Evolutionary conservation across 2,113 vertebrate genomes (phyloP).

Genomic region (Rallus limicola): DNA sequence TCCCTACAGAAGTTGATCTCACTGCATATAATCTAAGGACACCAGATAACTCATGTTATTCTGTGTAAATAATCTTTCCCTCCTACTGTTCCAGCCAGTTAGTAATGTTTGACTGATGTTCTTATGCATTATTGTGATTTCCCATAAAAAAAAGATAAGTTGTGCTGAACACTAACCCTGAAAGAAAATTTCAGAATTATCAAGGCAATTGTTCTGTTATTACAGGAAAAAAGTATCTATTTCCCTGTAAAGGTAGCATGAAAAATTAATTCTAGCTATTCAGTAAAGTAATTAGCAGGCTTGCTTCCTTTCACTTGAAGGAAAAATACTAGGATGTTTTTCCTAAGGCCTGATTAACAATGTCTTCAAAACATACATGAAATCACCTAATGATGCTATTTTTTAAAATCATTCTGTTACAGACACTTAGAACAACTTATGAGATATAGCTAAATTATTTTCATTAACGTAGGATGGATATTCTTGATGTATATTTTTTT

Average conservation of each 20-base stretch:
- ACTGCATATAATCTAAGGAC: background rate
- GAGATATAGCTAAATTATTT: background rate
- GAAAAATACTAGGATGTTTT: background rate
- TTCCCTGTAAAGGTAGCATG: background rate
- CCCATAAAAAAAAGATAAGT: background rate
- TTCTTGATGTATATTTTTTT: background rate
- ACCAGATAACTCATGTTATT: background rate
- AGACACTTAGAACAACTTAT: background rate
- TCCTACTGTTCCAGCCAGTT: background rate
- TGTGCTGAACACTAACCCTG: background rate
- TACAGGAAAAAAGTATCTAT: background rate
- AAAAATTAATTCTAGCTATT: background rate
- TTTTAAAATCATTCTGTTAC: background rate
- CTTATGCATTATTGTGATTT: background rate
- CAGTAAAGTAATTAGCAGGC: background rate
- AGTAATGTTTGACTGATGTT: background rate
- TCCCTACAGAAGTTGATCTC: background rate
- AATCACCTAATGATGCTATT: background rate
- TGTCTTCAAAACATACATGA: background rate
- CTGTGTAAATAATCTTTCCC: background rate
- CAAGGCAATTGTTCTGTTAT: background rate
- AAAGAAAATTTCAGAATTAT: background rate
- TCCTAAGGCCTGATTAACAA: background rate
- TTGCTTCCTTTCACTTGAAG: background rate
- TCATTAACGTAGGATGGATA: background rate